phyloP scores from a whole-genome alignment of 2,888 invertebrate species.

The Mantis religiosa region DNA sequence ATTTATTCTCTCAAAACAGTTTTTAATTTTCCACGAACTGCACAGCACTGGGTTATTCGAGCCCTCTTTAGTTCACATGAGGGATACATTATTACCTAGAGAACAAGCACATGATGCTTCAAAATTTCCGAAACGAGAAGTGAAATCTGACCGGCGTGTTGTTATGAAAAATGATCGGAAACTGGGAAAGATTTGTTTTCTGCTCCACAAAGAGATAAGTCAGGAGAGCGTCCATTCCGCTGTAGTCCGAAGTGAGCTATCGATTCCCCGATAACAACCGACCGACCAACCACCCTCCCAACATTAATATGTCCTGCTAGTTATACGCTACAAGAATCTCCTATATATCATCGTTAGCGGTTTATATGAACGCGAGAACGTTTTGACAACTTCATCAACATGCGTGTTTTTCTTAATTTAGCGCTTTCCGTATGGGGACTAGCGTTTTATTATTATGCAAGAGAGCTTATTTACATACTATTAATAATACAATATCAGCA shows the following conservation, averaged over 20 bases:
- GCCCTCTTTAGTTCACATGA: too few species aligned
- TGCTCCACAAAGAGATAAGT: neutral
- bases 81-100: neutral
- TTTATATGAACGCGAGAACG: neutral
- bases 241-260: neutral
- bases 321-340: neutral
- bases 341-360: neutral
- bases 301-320: neutral
- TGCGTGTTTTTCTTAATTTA: too few species aligned
- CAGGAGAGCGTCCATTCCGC: neutral
- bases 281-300: neutral
- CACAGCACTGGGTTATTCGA: too few species aligned
- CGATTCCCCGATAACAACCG: neutral
- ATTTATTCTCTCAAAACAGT: too few species aligned
- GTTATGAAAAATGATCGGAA: neutral
- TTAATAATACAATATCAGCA: too few species aligned
- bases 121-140: neutral
- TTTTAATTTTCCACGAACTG: too few species aligned
- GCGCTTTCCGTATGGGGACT: too few species aligned
- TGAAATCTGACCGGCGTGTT: too few species aligned
- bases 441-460: too few species aligned
- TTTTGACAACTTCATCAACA: neutral
- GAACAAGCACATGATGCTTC: neutral
- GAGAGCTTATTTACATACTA: too few species aligned
- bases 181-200: neutral